A percentile compares a stretch with the other conserved stretches of the same genome.
These are phyloP conservation scores for Mohoua ochrocephala DNA, from an alignment of 2,113 vertebrate species.

Conservation along the genomic window DNA sequence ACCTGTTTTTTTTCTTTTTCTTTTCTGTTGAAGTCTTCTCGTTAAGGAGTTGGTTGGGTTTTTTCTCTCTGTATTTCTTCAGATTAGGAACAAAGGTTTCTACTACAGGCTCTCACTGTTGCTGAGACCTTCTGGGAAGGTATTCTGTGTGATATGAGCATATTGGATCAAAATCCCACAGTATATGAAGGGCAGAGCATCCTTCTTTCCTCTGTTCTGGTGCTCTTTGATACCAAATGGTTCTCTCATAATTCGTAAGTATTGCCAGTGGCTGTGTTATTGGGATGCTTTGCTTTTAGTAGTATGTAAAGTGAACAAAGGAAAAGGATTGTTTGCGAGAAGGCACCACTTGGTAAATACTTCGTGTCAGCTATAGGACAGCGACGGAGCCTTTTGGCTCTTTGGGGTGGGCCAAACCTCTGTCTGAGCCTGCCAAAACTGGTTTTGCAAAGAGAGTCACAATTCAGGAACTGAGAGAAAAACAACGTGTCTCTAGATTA, in stretches of 20 bases:
- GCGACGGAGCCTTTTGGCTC: background rate
- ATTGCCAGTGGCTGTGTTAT: background rate
- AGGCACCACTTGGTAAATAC: background rate
- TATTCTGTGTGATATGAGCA: background rate
- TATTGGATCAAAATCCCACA: background rate
- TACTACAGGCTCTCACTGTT: background rate
- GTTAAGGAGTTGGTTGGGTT: background rate
- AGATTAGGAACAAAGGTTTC: background rate
- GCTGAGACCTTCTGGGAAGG: background rate
- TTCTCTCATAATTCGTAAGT: background rate
- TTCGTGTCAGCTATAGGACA: background rate
- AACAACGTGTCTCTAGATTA: background rate
- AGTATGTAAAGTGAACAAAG: background rate
- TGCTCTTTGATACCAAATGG: background rate
- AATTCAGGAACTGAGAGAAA: background rate
- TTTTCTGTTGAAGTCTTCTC: background rate
- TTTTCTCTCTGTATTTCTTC: background rate
- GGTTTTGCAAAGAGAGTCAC: background rate
- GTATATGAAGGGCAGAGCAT: background rate
- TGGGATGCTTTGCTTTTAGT: background rate
- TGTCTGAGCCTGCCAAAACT: background rate
- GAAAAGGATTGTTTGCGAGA: background rate
- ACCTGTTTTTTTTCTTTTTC: background rate
- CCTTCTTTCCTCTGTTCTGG: background rate
- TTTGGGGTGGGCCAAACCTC: background rate